Evolutionary conservation across 2,888 invertebrate genomes (phyloP).

Genomic region (Leuctra nigra): DNA sequence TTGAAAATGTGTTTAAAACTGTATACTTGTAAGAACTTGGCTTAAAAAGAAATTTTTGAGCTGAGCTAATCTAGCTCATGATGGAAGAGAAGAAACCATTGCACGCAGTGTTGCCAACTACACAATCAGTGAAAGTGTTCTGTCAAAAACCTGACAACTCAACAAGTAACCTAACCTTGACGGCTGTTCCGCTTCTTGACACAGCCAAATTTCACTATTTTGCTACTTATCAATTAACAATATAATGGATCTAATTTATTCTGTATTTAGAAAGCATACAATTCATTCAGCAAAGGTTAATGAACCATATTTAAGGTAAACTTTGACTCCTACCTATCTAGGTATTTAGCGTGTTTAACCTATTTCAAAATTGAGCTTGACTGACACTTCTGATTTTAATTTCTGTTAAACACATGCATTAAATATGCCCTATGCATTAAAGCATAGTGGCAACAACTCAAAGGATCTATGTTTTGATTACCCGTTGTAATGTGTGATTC

Average conservation of each 20-base stretch:
- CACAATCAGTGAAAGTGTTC: not conserved
- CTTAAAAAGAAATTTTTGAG: slow-evolving; percentile 8
- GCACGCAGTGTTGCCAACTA: not conserved
- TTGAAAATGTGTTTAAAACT: slow-evolving; percentile 1
- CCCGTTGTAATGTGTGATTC: too few species aligned
- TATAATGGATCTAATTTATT: slow-evolving; percentile 23
- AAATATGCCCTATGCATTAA: too few species aligned
- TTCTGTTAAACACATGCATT: too few species aligned
- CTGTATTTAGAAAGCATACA: slow-evolving; percentile 22
- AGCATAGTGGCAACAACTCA: not conserved
- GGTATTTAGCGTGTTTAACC: too few species aligned
- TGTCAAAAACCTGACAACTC: not conserved
- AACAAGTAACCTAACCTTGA: slow-evolving; percentile 1
- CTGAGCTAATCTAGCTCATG: slow-evolving; percentile 5
- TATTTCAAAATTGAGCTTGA: too few species aligned
- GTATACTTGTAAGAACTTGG: not conserved
- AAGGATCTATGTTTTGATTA: not conserved
- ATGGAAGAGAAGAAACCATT: slow-evolving; percentile 1
- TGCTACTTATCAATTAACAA: slow-evolving; percentile 7
- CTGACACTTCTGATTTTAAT: too few species aligned
- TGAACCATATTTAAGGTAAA: slow-evolving; percentile 24
- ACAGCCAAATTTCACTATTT: too few species aligned
- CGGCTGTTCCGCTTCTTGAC: too few species aligned
- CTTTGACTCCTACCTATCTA: not conserved
- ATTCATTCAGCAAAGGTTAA: slow-evolving; percentile 18